Percentiles rank a stretch among this genome's conserved stretches.
phyloP scores from a whole-genome alignment of 2,888 invertebrate genomes.

The Ethmia dodecea region DNA sequence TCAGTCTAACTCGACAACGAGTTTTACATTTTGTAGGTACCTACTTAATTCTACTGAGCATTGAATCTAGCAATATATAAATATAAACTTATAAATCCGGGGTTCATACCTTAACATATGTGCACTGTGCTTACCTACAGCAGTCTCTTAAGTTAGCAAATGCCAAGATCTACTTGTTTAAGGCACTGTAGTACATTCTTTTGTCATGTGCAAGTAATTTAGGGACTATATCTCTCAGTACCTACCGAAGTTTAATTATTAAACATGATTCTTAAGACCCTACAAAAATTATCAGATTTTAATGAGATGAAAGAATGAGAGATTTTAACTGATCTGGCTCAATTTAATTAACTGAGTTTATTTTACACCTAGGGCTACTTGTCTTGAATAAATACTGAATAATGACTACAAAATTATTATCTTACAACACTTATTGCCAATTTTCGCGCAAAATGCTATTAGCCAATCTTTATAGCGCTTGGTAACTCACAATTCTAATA shows the following conservation, averaged over 20 bases:
- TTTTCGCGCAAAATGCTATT: conserved; percentile 16
- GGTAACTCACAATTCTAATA: conserved; percentile 44
- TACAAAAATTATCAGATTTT: background rate
- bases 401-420: conserved; percentile 29
- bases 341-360: background rate
- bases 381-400: conserved; percentile 35
- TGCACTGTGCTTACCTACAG: background rate
- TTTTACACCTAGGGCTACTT: background rate
- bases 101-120: too few relatives aligned
- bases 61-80: conserved; percentile 32
- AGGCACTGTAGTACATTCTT: conserved; percentile 20
- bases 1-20: conserved; percentile 72
- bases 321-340: background rate
- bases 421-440: conserved; percentile 20
- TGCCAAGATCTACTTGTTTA: conserved; percentile 8
- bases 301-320: too few relatives aligned
- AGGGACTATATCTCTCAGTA: too few relatives aligned
- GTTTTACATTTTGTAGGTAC: conserved; percentile 39
- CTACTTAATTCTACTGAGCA: conserved; percentile 50
- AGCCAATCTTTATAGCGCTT: conserved; percentile 30
- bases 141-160: background rate
- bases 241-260: too few relatives aligned
- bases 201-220: background rate
- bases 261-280: background rate
- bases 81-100: background rate